Evolutionary conservation across 1,140 invertebrate genomes (phyloP).

Genomic region (Lepidurus arcticus): DNA sequence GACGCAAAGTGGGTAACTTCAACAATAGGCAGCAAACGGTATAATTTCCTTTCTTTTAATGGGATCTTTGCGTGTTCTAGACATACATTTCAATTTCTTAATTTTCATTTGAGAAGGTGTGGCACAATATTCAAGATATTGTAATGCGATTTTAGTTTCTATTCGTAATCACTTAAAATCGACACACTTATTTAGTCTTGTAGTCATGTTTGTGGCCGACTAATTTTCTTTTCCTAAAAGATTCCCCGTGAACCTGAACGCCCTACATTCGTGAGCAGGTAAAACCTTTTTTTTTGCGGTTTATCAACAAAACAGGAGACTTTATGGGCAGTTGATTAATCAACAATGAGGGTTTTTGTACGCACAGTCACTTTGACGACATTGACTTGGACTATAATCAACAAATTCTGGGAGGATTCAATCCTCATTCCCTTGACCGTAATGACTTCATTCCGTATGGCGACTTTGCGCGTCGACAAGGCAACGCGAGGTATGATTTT

Average conservation of each 20-base stretch:
- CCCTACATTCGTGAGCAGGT: constrained; percentile 6
- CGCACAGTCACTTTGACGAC: neutral
- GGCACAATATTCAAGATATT: too few species aligned
- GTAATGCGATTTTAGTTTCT: too few species aligned
- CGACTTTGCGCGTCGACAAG: constrained; percentile 17
- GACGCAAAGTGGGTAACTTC: neutral
- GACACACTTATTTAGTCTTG: neutral
- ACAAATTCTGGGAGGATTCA: neutral
- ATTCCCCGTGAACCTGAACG: neutral
- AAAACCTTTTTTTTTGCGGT: neutral
- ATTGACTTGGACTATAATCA: neutral
- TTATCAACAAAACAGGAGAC: neutral
- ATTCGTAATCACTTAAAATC: too few species aligned
- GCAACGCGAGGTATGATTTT: neutral
- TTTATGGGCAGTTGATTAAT: neutral
- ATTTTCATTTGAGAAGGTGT: too few species aligned
- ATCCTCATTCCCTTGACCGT: constrained; percentile 3
- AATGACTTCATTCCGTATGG: constrained; percentile 4
- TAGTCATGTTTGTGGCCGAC: neutral
- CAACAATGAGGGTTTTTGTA: neutral
- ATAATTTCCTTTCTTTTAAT: neutral
- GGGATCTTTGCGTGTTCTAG: too few species aligned
- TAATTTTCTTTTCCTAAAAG: neutral
- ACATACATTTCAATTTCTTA: too few species aligned
- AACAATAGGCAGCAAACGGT: constrained; percentile 26